These are phyloP conservation scores for Bathynomus jamesi DNA, from an alignment of 1,140 invertebrate genomes.

Conservation along the genomic window DNA sequence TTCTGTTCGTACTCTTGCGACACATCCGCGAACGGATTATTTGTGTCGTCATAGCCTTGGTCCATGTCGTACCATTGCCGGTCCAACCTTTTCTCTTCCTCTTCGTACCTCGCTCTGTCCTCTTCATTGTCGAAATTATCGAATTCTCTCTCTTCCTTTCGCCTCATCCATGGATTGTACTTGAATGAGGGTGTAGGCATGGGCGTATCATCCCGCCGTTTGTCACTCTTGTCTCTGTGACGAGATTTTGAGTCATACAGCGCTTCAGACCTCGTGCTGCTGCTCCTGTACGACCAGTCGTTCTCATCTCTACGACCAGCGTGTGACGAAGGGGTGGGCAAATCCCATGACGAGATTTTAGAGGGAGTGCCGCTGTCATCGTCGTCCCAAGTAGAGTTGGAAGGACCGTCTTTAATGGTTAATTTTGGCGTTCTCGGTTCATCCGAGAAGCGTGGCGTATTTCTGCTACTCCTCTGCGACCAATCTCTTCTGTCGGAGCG, in stretches of 20 bases:
- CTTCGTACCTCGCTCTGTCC: conserved; percentile 77
- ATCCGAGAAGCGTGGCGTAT: conserved; percentile 34
- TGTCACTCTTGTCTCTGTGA: conserved; percentile 24
- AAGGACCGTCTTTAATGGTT: conserved; percentile 29
- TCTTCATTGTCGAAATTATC: conserved; percentile 53
- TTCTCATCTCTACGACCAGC: conserved; percentile 46
- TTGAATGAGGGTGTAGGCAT: conserved; percentile 78
- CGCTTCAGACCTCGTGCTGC: conserved; percentile 4
- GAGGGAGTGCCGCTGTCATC: conserved; percentile 51
- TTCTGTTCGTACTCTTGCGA: conserved; percentile 83
- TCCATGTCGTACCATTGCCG: conserved; percentile 95
- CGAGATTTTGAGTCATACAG: conserved; percentile 8
- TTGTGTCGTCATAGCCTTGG: conserved; percentile 85
- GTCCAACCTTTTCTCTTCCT: conserved; percentile 86
- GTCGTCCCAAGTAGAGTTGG: conserved; percentile 61
- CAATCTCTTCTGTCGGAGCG: conserved; percentile 18
- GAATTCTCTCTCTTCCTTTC: conserved; percentile 40
- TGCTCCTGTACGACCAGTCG: conserved; percentile 34
- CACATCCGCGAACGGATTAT: conserved; percentile 83
- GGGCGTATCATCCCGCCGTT: conserved; percentile 51
- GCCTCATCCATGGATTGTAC: conserved; percentile 62
- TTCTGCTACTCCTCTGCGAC: conserved; percentile 7
- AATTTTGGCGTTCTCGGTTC: conserved; percentile 32
- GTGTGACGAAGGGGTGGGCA: conserved; percentile 68
- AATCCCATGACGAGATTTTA: conserved; percentile 78